These are phyloP conservation scores for Ceyx cyanopectus DNA, from an alignment of 2,113 vertebrate species.

Conservation along the genomic window DNA sequence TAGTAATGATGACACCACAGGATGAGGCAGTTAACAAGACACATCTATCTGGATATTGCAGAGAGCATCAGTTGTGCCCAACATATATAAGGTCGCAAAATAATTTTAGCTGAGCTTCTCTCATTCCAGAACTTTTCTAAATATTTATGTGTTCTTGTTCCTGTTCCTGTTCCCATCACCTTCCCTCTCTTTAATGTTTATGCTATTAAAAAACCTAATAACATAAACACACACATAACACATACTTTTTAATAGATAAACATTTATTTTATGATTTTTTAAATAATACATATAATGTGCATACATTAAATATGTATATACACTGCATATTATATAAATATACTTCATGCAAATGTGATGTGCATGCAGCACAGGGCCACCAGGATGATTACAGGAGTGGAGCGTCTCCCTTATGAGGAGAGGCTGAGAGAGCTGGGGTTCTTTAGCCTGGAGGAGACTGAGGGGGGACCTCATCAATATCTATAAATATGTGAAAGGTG, in stretches of 20 bases:
- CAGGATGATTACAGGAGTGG: no score
- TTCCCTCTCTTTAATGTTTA: background rate
- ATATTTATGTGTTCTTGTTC: background rate
- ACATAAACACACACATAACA: background rate
- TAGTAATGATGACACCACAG: conserved; percentile 62
- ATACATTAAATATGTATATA: background rate
- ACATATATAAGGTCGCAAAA: conserved; percentile 22
- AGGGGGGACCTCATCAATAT: no score
- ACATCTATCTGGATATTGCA: conserved; percentile 52
- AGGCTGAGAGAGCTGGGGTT: no score
- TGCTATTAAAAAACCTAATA: background rate
- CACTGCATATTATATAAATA: background rate
- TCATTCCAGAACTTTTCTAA: background rate
- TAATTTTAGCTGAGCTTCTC: background rate
- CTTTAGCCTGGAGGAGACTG: no score
- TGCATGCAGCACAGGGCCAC: background rate
- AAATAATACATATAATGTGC: no score
- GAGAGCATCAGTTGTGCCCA: background rate
- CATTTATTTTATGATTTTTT: no score
- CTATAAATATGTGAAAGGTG: no score
- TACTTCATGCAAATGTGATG: background rate
- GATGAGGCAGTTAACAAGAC: conserved; percentile 61
- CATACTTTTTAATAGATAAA: background rate
- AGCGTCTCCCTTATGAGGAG: no score
- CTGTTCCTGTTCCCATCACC: background rate